Evolutionary conservation across 2,113 vertebrate genomes (phyloP).

Genomic region (Tenebrosternarchus preto): DNA sequence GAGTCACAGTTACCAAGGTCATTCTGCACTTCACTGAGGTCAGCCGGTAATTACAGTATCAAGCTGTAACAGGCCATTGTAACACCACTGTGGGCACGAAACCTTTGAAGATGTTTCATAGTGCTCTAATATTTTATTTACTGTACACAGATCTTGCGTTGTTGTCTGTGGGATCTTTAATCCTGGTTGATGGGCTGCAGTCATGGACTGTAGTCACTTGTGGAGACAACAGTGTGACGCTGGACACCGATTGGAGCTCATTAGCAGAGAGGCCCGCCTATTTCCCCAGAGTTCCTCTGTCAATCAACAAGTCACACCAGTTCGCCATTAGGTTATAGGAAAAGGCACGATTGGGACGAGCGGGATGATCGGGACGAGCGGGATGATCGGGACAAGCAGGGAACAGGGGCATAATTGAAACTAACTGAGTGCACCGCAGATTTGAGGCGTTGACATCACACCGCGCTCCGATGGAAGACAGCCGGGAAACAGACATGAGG

Average conservation of each 20-base stretch:
- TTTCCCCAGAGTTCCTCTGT: constrained; percentile 69
- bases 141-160: not conserved
- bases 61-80: not conserved
- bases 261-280: constrained; percentile 62
- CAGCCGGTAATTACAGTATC: not conserved
- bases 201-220: constrained; percentile 52
- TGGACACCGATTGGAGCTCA: constrained; percentile 73
- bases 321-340: constrained; percentile 71
- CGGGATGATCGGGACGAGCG: constrained; percentile 61
- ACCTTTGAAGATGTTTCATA: not conserved
- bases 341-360: constrained; percentile 64
- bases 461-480: constrained; percentile 37
- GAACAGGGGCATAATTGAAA: constrained; percentile 73
- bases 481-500: constrained; percentile 36
- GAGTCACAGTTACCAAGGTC: constrained; percentile 20
- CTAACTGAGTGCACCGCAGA: constrained; percentile 76
- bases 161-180: not conserved
- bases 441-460: constrained; percentile 70
- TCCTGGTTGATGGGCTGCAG: constrained; percentile 26
- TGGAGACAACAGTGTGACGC: constrained; percentile 59
- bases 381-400: constrained; percentile 53
- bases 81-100: not conserved
- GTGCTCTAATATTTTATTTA: not conserved
- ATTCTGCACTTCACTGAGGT: constrained; percentile 16
- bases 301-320: constrained; percentile 78